Evolutionary conservation across 2,888 invertebrate genomes (phyloP).

Genomic region (Caenorhabditis uteleia): DNA sequence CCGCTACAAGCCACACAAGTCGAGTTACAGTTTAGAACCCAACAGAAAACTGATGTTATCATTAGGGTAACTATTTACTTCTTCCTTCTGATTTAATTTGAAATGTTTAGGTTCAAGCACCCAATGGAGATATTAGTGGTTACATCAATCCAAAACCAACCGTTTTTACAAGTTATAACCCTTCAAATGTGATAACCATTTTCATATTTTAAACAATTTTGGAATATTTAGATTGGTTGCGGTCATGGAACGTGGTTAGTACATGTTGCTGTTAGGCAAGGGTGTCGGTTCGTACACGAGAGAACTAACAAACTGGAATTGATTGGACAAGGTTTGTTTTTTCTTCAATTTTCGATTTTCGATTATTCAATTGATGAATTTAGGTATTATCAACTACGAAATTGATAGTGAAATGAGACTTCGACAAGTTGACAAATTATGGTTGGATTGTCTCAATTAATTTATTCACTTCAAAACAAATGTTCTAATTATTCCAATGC

Average conservation of each 20-base stretch:
- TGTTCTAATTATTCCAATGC: too few relatives aligned
- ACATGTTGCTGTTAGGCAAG: slow-evolving; percentile 35
- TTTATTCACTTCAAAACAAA: too few relatives aligned
- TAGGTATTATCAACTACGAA: slow-evolving; percentile 36
- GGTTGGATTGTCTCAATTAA: slow-evolving; percentile 40
- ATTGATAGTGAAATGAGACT: slow-evolving; percentile 18
- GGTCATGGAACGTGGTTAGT: slow-evolving; percentile 45
- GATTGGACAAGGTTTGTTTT: slow-evolving; percentile 47
- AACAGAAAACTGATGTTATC: slow-evolving; percentile 32
- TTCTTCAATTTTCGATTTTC: neutral
- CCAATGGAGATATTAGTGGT: slow-evolving; percentile 45
- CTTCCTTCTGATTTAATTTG: too few relatives aligned
- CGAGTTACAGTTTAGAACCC: slow-evolving; percentile 32
- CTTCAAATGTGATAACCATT: slow-evolving; percentile 32
- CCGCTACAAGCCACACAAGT: slow-evolving; percentile 50
- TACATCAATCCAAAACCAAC: slow-evolving; percentile 33
- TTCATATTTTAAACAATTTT: neutral
- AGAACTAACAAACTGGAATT: slow-evolving; percentile 19
- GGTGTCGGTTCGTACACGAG: slow-evolving; percentile 38
- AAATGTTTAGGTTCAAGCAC: slow-evolving; percentile 32
- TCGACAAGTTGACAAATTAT: slow-evolving; percentile 24
- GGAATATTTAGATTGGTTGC: slow-evolving; percentile 40
- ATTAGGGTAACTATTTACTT: slow-evolving; percentile 22
- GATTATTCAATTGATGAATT: neutral
- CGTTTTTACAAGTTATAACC: slow-evolving; percentile 27